Conservation (phyloP, 2,797 vertebrate species). For the Stomatorhinus walkeri region DNA sequence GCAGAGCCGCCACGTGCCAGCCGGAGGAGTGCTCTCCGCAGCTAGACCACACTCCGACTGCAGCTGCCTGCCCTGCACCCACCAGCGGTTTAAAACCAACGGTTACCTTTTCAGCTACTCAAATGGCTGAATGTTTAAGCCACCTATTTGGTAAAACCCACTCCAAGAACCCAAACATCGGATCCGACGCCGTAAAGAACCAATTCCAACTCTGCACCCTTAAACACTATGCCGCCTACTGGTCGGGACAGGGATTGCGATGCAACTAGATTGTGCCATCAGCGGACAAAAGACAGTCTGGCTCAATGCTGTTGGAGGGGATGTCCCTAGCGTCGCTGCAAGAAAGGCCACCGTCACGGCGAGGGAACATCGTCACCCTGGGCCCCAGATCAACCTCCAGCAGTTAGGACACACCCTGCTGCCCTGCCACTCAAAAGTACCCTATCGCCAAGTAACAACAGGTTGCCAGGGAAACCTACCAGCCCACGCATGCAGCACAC, state of each 20-base stretch:
- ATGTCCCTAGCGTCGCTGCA: not conserved
- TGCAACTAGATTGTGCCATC: not conserved
- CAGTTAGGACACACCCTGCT: not conserved
- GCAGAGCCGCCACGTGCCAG: not conserved
- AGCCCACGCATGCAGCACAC: not conserved
- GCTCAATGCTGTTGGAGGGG: not conserved
- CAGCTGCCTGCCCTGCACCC: not conserved
- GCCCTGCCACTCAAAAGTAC: not conserved
- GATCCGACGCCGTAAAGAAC: not conserved
- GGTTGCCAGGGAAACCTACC: constrained; percentile 17
- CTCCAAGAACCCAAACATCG: not conserved
- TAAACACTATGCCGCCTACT: not conserved
- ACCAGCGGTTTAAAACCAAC: not conserved
- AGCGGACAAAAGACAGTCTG: not conserved
- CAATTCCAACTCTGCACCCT: not conserved
- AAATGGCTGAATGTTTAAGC: not conserved
- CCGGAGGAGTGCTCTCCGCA: not conserved
- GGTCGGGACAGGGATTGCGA: not conserved
- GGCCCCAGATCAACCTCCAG: not conserved
- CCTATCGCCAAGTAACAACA: constrained; percentile 4
- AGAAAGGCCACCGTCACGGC: not conserved
- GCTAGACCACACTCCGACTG: not conserved
- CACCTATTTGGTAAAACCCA: not conserved
- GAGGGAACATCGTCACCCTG: not conserved
- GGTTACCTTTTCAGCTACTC: not conserved